A percentile compares a stretch with the other conserved stretches of the same genome.
phyloP scores from a whole-genome alignment of 2,888 invertebrate genomes.

The Lepidochrysops patricia region DNA sequence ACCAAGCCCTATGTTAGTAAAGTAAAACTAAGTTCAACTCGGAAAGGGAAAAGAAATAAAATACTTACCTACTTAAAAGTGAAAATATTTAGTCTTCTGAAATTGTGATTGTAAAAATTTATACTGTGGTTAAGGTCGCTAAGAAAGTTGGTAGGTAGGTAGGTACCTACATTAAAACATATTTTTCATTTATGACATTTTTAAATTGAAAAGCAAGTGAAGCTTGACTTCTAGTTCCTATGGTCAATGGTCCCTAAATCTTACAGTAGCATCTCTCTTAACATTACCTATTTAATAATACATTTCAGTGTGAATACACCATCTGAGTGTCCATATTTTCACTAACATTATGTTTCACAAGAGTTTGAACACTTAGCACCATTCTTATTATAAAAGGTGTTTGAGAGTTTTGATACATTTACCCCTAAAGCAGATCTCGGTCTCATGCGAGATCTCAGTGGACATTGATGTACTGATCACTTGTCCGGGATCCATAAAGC shows the following conservation, averaged over 20 bases:
- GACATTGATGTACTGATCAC: slow-evolving; percentile 84
- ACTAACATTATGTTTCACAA: slow-evolving; percentile 21
- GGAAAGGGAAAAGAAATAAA: neutral
- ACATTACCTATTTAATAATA: neutral
- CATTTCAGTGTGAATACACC: slow-evolving; percentile 3
- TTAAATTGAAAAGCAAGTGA: neutral
- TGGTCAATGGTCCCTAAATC: neutral
- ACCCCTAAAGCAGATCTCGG: slow-evolving; percentile 91
- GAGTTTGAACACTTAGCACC: slow-evolving; percentile 57
- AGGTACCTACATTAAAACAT: neutral
- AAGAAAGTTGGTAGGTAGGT: neutral
- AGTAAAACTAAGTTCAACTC: neutral
- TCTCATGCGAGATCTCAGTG: slow-evolving; percentile 88
- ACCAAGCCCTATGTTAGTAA: neutral
- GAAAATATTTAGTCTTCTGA: neutral
- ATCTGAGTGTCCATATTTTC: slow-evolving; percentile 5
- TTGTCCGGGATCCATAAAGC: slow-evolving; percentile 68
- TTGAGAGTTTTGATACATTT: slow-evolving; percentile 83
- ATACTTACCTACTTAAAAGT: too few species aligned
- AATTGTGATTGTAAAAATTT: neutral
- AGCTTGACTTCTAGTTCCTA: neutral
- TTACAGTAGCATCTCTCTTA: neutral
- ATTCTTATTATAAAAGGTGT: slow-evolving; percentile 49
- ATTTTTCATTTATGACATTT: neutral
- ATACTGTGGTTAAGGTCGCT: neutral